These are phyloP conservation scores for Bufotes viridis DNA, from an alignment of 2,797 vertebrate species.

Conservation along the genomic window DNA sequence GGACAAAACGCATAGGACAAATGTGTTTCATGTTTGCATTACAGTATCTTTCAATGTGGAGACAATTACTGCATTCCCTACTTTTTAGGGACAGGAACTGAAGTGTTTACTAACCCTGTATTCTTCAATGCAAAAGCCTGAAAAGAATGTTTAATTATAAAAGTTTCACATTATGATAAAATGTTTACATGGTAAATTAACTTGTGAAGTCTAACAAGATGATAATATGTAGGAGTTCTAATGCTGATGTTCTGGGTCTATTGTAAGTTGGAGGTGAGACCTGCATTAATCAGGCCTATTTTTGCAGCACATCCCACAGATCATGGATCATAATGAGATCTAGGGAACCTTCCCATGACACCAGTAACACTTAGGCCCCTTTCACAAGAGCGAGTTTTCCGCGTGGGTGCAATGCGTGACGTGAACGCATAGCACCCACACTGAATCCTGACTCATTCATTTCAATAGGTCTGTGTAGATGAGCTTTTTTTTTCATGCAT, in stretches of 20 bases:
- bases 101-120: background rate
- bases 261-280: background rate
- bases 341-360: no score
- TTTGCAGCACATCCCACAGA: no score
- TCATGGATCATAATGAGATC: no score
- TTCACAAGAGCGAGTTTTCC: no score
- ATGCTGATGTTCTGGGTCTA: background rate
- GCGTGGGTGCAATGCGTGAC: no score
- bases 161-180: background rate
- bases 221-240: background rate
- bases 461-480: no score
- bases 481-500: no score
- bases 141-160: background rate
- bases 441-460: no score
- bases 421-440: no score
- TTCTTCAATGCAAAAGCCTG: background rate
- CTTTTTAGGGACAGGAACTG: background rate
- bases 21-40: background rate
- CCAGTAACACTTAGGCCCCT: no score
- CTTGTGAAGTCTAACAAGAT: background rate
- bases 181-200: conserved; percentile 2
- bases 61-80: background rate
- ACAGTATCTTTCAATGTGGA: background rate
- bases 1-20: no score
- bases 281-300: no score